Percentiles rank a stretch among this genome's conserved stretches.
These are phyloP conservation scores for Leptobrachium ailaonicum DNA, from an alignment of 2,113 vertebrate species.

Conservation along the genomic window DNA sequence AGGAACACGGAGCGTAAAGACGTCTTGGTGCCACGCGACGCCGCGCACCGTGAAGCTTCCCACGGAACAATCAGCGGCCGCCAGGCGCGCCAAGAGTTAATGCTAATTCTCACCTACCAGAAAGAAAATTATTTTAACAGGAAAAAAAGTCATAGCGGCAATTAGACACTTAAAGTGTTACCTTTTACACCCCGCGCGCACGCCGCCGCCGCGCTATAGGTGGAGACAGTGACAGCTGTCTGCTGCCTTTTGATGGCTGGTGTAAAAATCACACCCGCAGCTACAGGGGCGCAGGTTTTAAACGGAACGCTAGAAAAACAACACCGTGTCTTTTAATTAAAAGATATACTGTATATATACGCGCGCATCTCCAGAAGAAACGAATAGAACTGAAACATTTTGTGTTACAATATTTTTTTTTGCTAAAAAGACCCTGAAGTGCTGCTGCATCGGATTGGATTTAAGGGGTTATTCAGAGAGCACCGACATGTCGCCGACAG, in stretches of 20 bases:
- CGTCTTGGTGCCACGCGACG: background rate
- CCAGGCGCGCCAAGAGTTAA: conserved; percentile 19
- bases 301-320: background rate
- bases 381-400: too few relatives aligned
- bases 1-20: background rate
- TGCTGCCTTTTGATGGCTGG: conserved; percentile 6
- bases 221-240: conserved; percentile 27
- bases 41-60: too few relatives aligned
- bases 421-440: too few relatives aligned
- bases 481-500: too few relatives aligned
- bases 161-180: conserved; percentile 34
- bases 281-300: background rate
- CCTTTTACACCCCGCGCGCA: conserved; percentile 17
- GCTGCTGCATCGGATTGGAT: too few relatives aligned
- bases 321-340: too few relatives aligned
- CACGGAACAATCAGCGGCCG: background rate
- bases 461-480: too few relatives aligned
- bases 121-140: conserved; percentile 7
- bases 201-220: background rate
- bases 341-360: too few relatives aligned
- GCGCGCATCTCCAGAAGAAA: too few relatives aligned
- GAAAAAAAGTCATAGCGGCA: background rate
- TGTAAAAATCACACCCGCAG: conserved; percentile 24
- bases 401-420: too few relatives aligned
- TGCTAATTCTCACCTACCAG: background rate